Percentiles rank a stretch among this genome's conserved stretches.
phyloP scores from a whole-genome alignment of 2,797 vertebrate genomes.

The Heliangelus exortis region DNA sequence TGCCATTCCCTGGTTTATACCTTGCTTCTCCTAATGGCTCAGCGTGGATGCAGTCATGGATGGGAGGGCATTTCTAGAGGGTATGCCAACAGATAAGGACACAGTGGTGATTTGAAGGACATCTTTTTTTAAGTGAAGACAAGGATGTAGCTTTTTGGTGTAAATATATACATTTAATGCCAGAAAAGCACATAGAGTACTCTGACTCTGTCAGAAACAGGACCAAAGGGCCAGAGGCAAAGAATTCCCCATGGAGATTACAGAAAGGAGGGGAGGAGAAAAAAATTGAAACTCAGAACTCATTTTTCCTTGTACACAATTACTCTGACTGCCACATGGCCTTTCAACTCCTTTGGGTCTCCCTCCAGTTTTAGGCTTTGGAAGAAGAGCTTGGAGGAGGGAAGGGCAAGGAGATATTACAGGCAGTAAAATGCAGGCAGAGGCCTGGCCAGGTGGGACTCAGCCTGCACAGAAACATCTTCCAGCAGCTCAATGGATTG shows the following conservation, averaged over 20 bases:
- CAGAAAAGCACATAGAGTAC: background rate
- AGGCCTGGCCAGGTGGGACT: background rate
- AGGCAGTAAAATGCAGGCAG: fast-evolving
- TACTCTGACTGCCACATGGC: too few relatives aligned
- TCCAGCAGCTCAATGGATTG: background rate
- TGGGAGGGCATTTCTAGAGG: background rate
- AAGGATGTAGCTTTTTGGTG: background rate
- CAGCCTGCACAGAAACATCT: background rate
- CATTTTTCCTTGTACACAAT: background rate
- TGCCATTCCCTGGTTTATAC: background rate
- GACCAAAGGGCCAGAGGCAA: background rate
- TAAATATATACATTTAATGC: background rate
- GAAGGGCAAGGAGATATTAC: background rate
- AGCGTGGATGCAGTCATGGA: too few relatives aligned
- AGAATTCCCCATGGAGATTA: background rate
- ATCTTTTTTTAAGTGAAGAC: background rate
- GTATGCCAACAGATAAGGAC: background rate
- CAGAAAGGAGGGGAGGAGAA: background rate
- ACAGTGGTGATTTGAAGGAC: background rate
- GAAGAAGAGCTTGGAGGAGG: background rate
- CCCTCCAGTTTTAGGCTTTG: background rate
- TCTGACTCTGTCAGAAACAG: background rate
- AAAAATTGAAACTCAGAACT: background rate
- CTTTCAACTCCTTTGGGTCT: background rate
- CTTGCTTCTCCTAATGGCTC: background rate